phyloP scores from a whole-genome alignment of 92 coral and sea anemone species.

The Epizoanthus stellaris region DNA sequence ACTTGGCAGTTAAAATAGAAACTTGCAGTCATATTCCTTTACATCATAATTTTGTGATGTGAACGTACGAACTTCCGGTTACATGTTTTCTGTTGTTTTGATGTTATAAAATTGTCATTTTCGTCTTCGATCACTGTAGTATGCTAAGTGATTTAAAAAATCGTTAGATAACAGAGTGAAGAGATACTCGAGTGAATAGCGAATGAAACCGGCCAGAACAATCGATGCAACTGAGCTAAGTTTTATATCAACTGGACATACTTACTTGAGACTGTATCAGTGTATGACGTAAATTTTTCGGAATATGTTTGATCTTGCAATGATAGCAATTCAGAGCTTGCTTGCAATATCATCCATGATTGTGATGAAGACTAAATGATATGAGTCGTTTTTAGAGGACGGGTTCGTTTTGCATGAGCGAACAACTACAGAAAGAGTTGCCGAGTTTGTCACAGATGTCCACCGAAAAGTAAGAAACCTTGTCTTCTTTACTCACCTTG shows the following conservation, averaged over 20 bases:
- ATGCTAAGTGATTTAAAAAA: not conserved
- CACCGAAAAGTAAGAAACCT: constrained; percentile 25
- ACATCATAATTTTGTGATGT: constrained; percentile 5
- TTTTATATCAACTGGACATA: not conserved
- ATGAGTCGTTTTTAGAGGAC: constrained; percentile 1
- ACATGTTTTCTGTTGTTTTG: constrained; percentile 30
- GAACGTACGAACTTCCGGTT: constrained; percentile 65
- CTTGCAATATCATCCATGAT: constrained; percentile 40
- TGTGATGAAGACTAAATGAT: constrained; percentile 10
- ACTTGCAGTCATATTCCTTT: not conserved
- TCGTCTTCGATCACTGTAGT: constrained; percentile 7
- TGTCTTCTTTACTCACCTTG: not conserved
- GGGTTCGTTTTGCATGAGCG: constrained; percentile 31
- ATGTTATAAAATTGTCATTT: constrained; percentile 25
- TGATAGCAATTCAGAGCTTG: constrained; percentile 39
- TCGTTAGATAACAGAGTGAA: too few species aligned
- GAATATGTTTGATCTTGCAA: constrained; percentile 20
- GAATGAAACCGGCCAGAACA: too few species aligned
- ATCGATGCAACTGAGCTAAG: too few species aligned
- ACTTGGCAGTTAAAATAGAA: not conserved
- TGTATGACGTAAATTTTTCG: constrained; percentile 30
- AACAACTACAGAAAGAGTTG: not conserved
- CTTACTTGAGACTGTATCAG: too few species aligned
- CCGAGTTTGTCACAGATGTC: not conserved
- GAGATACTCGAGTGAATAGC: too few species aligned